Percentiles rank a stretch among this genome's conserved stretches.
phyloP scores from a whole-genome alignment of 2,797 vertebrate genomes.

The Heliangelus exortis region DNA sequence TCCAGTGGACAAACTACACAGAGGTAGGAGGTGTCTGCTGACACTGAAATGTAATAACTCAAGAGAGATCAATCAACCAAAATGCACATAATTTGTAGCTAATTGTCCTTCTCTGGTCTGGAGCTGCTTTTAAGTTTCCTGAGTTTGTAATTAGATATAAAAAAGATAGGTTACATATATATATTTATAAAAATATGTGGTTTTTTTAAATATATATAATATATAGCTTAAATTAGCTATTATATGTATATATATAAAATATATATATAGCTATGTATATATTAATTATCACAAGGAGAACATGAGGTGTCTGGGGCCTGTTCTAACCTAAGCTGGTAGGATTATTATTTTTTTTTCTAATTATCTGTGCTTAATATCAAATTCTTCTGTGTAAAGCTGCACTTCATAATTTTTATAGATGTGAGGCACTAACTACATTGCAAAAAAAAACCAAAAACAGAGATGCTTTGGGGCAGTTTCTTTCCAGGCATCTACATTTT shows the following conservation, averaged over 20 bases:
- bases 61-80: neutral
- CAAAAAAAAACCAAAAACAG: neutral
- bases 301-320: neutral
- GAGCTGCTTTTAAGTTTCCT: neutral
- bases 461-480: neutral
- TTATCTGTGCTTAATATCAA: neutral
- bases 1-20: constrained; percentile 76
- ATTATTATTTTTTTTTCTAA: neutral
- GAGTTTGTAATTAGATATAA: neutral
- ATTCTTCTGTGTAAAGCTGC: neutral
- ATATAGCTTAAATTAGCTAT: no score
- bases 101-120: neutral
- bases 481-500: neutral
- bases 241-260: no score
- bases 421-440: neutral
- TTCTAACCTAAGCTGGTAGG: neutral
- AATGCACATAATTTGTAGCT: neutral
- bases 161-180: no score
- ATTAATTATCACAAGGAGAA: neutral
- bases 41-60: neutral
- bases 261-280: no score
- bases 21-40: constrained; percentile 68
- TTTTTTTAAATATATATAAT: no score
- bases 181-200: no score
- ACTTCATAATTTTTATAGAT: neutral